Evolutionary conservation across 2,888 invertebrate genomes (phyloP), one percentile per base, ranked within the genome.

Genomic region (Hyalella azteca): DNA sequence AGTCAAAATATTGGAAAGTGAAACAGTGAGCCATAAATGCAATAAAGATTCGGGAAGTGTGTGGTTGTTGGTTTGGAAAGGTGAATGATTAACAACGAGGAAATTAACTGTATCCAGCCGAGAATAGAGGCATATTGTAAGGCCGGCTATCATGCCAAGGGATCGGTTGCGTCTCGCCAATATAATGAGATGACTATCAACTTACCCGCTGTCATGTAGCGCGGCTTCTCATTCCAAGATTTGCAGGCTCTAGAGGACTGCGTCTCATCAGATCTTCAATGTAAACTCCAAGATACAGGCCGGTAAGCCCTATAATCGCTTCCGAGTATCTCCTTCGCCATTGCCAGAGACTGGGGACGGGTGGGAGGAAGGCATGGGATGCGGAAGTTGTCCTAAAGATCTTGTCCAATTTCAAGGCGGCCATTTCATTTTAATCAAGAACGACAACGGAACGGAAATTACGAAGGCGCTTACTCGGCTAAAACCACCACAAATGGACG

Each of bases 181-280:
- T 66, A n/a, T n/a, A 66, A 66, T 66, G 66, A 66, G 66, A 66
- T 66, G 66, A 32, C 66, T 66, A 66, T 66, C 66, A 29, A 66
- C 29, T 66, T 66, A 66, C 66, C 29, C 66, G 66, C 66, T 66
- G 66, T 66, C 66, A 66, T 66, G 66, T n/a, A 66, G 66, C 66
- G 66, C 32, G 29, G 66, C 66, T 32, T 36, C 66, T 66, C 66
- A 4, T 32, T 19, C 36, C 36, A 32, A 66, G 66, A 66, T 66
- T 66, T 36, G 66, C 29, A 36, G 39, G 22, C 32, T 15, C 32
- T 7, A 26, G 22, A 29, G 59, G 66, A 36, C 66, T 29, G 29
- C 7, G 66, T 36, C n/a, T 11, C 66, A 5, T 29, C 66, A 36
- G 36, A 11, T 26, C 29, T 26, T 54, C 22, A 9, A n/a, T 3